phyloP scores from a whole-genome alignment of 2,113 vertebrate species.

The Triplophysa rosa region DNA sequence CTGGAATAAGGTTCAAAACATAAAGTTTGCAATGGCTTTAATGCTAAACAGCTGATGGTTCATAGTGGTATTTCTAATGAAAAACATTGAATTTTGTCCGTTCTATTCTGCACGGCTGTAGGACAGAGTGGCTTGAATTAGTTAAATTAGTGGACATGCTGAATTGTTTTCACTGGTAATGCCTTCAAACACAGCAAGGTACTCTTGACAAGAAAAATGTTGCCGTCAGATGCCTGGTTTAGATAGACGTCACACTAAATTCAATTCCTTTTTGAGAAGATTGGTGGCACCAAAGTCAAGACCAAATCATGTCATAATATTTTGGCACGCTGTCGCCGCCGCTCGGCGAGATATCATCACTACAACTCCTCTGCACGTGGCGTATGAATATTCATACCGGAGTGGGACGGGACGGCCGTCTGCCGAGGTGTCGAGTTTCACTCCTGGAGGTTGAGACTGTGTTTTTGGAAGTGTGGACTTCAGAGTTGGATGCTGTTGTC shows the following conservation, averaged over 20 bases:
- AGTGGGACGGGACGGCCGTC: slow-evolving; percentile 63
- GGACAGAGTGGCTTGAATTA: neutral
- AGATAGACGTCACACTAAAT: neutral
- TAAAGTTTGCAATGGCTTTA: too few relatives aligned
- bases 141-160: neutral
- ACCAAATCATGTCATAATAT: slow-evolving; percentile 26
- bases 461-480: slow-evolving; percentile 40
- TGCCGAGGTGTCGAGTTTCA: slow-evolving; percentile 56
- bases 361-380: slow-evolving; percentile 66
- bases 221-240: too few relatives aligned
- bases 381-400: slow-evolving; percentile 64
- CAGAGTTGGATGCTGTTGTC: slow-evolving; percentile 48
- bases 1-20: too few relatives aligned
- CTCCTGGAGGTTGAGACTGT: slow-evolving; percentile 52
- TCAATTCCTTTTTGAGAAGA: slow-evolving; percentile 66
- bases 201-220: neutral
- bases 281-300: slow-evolving; percentile 77
- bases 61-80: too few relatives aligned
- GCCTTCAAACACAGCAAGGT: neutral
- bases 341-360: slow-evolving; percentile 44
- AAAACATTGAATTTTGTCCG: too few relatives aligned
- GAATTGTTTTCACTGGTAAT: neutral
- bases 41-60: too few relatives aligned
- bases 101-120: too few relatives aligned
- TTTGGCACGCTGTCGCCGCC: slow-evolving; percentile 48